A percentile compares a stretch with the other conserved stretches of the same genome.
phyloP scores from a whole-genome alignment of 2,113 vertebrate species.

The Gopherus flavomarginatus region DNA sequence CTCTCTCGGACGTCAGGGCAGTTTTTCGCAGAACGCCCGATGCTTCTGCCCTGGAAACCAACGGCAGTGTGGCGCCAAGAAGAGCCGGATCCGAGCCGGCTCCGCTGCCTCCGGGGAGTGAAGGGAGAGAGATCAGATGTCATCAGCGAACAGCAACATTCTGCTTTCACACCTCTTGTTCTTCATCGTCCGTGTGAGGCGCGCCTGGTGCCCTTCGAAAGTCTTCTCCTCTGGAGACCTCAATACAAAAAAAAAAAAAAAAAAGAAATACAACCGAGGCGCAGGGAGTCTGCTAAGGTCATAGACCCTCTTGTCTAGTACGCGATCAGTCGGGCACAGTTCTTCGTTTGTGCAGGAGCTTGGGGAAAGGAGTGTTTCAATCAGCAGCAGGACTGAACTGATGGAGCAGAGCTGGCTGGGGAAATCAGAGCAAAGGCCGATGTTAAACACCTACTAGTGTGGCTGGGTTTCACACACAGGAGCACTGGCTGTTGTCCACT shows the following conservation, averaged over 20 bases:
- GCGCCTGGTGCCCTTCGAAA: not conserved
- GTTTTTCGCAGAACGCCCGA: not conserved
- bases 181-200: not conserved
- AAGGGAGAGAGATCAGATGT: not conserved
- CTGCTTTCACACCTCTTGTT: not conserved
- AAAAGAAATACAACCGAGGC: not conserved
- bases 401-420: not conserved
- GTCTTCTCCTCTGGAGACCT: not conserved
- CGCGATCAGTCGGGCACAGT: not conserved
- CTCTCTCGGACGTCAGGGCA: not conserved
- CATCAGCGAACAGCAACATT: not conserved
- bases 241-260: not conserved
- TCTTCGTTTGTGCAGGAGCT: not conserved
- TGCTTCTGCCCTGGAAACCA: rapidly evolving
- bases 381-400: not conserved
- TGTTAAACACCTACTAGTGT: not conserved
- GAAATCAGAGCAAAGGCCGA: not conserved
- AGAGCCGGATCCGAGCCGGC: not conserved
- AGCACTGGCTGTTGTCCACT: not conserved
- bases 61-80: rapidly evolving
- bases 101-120: not conserved
- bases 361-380: not conserved
- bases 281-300: not conserved
- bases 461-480: no score
- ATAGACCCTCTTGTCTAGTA: not conserved